Conservation (phyloP, 23 tunicate species). For the Ascidia mentula region DNA sequence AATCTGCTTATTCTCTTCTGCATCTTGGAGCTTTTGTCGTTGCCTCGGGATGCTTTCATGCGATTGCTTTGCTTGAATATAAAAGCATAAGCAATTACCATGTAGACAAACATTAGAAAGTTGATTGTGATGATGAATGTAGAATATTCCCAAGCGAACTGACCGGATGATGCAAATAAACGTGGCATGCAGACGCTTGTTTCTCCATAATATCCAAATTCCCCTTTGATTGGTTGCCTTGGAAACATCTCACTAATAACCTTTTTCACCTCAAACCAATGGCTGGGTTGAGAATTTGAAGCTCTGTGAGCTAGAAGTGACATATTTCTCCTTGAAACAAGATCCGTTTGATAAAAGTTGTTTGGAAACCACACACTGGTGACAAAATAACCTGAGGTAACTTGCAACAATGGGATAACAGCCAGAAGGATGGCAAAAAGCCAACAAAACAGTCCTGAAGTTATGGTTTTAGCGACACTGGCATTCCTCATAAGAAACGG, state of each 20-base stretch:
- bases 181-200: slow-evolving; percentile 72
- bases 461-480: neutral
- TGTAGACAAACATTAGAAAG: slow-evolving; percentile 57
- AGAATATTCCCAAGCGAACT: slow-evolving; percentile 72
- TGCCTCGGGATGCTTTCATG: slow-evolving; percentile 15
- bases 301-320: neutral
- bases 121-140: slow-evolving; percentile 46
- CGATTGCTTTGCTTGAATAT: slow-evolving; percentile 26
- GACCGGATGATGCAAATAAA: slow-evolving; percentile 37
- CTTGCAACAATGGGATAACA: neutral
- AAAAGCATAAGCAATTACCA: slow-evolving; percentile 47
- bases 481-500: neutral
- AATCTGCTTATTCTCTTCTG: slow-evolving; percentile 45
- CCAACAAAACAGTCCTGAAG: neutral
- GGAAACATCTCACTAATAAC: neutral
- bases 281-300: neutral
- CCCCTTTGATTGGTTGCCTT: neutral
- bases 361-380: slow-evolving; percentile 2
- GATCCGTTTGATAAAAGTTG: neutral
- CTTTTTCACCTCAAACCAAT: neutral
- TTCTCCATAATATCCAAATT: slow-evolving; percentile 57
- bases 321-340: neutral
- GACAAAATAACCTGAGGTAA: neutral
- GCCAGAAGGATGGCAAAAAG: neutral
- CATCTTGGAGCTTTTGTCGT: slow-evolving; percentile 13